Percentiles rank a stretch among this genome's conserved stretches.
Evolutionary conservation across 1,140 invertebrate genomes (phyloP).

Genomic region (Neotoxoptera formosana): DNA sequence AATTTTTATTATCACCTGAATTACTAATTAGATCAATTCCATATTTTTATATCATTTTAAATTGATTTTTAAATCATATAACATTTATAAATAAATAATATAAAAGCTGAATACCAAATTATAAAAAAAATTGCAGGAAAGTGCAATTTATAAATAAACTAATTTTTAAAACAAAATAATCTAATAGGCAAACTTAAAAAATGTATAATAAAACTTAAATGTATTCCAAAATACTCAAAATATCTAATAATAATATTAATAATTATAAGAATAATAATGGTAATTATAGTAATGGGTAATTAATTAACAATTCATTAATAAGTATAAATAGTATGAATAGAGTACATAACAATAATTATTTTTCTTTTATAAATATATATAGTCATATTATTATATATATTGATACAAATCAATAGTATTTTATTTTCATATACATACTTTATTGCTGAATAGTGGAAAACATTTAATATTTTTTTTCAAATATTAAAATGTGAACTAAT

Average conservation of each 20-base stretch:
- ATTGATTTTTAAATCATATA: neutral
- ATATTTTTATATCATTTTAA: neutral
- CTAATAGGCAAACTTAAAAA: slow-evolving; percentile 39
- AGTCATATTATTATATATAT: neutral
- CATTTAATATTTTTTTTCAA: neutral
- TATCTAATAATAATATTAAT: slow-evolving; percentile 16
- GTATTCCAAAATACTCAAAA: slow-evolving; percentile 40
- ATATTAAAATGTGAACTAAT: neutral
- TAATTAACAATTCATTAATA: neutral
- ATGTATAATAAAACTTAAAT: neutral
- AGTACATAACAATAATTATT: neutral
- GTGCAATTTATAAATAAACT: neutral
- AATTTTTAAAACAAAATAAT: neutral
- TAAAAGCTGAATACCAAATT: slow-evolving; percentile 10
- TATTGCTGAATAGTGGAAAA: neutral
- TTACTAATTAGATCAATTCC: neutral
- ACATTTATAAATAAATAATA: slow-evolving; percentile 27
- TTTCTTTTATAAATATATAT: slow-evolving; percentile 5
- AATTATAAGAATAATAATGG: slow-evolving; percentile 9
- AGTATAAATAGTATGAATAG: neutral
- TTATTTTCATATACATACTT: neutral
- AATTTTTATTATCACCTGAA: neutral
- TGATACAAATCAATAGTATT: slow-evolving; percentile 17
- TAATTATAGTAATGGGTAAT: slow-evolving; percentile 9
- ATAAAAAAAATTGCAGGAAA: neutral